Evolutionary conservation across 2,797 vertebrate species (phyloP).

Genomic region (Enoplosus armatus): DNA sequence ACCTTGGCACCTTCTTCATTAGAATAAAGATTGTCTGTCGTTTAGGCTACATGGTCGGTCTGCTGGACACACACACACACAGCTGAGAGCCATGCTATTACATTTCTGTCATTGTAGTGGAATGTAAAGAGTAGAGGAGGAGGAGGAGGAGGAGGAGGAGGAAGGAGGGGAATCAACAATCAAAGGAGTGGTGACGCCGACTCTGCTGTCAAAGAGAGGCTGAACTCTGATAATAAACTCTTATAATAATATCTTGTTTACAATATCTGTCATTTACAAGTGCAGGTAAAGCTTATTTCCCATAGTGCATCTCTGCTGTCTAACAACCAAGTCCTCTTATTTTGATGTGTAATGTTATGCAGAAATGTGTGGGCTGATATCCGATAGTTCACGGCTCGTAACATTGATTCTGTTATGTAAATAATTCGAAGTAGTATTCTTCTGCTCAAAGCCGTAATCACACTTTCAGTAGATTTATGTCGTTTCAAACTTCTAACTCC

Average conservation of each 20-base stretch:
- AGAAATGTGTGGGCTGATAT: neutral
- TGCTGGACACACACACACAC: slow-evolving; percentile 88
- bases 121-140: slow-evolving; percentile 4
- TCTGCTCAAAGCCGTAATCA: neutral
- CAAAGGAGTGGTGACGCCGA: neutral
- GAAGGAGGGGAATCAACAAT: neutral
- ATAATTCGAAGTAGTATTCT: neutral
- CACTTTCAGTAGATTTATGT: neutral
- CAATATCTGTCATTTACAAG: neutral
- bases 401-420: neutral
- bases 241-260: neutral
- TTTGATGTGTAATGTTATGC: neutral
- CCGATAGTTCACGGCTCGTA: neutral
- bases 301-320: neutral
- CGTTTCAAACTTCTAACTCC: neutral
- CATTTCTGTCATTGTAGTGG: slow-evolving; percentile 48
- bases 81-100: slow-evolving; percentile 38
- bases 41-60: slow-evolving; percentile 94
- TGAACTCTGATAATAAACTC: too few relatives aligned
- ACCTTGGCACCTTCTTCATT: slow-evolving; percentile 98
- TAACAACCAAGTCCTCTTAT: neutral
- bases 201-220: neutral
- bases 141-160: neutral
- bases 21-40: slow-evolving; percentile 98
- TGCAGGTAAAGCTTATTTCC: too few relatives aligned